Evolutionary conservation across 2,888 invertebrate species (phyloP).

Genomic region (Oscheius sp.): DNA sequence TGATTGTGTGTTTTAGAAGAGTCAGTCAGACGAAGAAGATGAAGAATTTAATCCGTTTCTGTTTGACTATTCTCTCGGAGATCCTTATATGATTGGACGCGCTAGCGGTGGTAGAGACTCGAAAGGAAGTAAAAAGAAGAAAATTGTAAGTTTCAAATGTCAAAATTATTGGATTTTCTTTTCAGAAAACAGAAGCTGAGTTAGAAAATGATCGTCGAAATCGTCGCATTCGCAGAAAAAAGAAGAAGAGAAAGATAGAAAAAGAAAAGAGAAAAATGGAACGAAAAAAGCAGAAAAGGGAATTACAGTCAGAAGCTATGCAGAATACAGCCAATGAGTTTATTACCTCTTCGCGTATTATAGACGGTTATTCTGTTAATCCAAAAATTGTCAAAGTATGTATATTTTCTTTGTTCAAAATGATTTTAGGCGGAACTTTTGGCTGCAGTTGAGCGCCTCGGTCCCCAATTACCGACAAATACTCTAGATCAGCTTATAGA

Average conservation of each 20-base stretch:
- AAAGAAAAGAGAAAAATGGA: slow-evolving; percentile 65
- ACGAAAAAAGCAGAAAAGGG: slow-evolving; percentile 75
- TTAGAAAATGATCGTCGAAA: slow-evolving; percentile 73
- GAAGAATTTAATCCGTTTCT: slow-evolving; percentile 93
- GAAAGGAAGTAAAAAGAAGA: slow-evolving; percentile 75
- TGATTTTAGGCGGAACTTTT: slow-evolving; percentile 91
- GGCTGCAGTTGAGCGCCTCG: slow-evolving; percentile 84
- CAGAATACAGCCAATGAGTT: slow-evolving; percentile 58
- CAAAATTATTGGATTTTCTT: not conserved
- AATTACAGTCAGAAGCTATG: slow-evolving; percentile 62
- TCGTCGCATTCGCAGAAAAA: slow-evolving; percentile 76
- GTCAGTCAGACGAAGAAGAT: slow-evolving; percentile 33
- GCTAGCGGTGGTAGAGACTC: slow-evolving; percentile 58
- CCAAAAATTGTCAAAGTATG: slow-evolving; percentile 57
- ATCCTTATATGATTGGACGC: slow-evolving; percentile 80
- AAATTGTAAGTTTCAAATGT: slow-evolving; percentile 25
- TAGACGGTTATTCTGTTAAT: slow-evolving; percentile 49
- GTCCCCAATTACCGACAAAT: slow-evolving; percentile 89
- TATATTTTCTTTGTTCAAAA: not conserved
- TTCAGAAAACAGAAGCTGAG: slow-evolving; percentile 65
- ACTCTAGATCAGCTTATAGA: slow-evolving; percentile 98
- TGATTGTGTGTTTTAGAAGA: not conserved
- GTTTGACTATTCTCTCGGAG: slow-evolving; percentile 76
- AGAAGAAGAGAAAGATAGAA: slow-evolving; percentile 70
- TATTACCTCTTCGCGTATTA: slow-evolving; percentile 59